Evolutionary conservation across 1,140 invertebrate species (phyloP).

Genomic region (Macrostomum lignano): DNA sequence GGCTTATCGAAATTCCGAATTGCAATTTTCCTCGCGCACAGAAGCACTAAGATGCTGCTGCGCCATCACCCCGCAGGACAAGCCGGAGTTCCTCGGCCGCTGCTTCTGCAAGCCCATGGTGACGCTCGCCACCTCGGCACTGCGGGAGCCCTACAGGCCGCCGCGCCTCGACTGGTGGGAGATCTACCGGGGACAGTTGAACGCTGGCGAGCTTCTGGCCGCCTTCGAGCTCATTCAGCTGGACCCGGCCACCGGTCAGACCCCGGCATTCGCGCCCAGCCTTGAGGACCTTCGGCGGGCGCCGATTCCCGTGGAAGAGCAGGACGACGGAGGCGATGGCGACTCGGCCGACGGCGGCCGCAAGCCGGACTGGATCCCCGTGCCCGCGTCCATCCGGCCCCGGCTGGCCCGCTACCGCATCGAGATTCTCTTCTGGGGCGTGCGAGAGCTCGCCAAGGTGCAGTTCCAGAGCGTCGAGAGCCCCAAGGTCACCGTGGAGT

Average conservation of each 20-base stretch:
- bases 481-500: constrained; percentile 54
- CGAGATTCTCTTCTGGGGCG: constrained; percentile 47
- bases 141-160: constrained; percentile 12
- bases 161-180: constrained; percentile 26
- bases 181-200: constrained; percentile 14
- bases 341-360: not conserved
- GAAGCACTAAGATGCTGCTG: too few species aligned
- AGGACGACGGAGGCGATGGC: not conserved
- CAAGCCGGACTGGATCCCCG: constrained; percentile 24
- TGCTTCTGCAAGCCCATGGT: constrained; percentile 21
- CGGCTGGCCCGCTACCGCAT: constrained; percentile 44
- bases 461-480: constrained; percentile 47
- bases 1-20: too few species aligned
- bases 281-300: too few species aligned
- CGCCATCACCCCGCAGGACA: constrained; percentile 17
- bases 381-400: constrained; percentile 42
- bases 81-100: constrained; percentile 28
- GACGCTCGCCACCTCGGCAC: constrained; percentile 15
- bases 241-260: not conserved
- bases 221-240: constrained; percentile 24
- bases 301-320: too few species aligned
- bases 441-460: constrained; percentile 44
- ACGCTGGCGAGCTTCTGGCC: constrained; percentile 28
- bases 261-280: not conserved
- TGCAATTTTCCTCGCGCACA: too few species aligned